Percentiles rank a stretch among this genome's conserved stretches.
These are phyloP conservation scores for Rhopalosiphum maidis DNA, from an alignment of 1,140 invertebrate genomes.

Conservation along the genomic window DNA sequence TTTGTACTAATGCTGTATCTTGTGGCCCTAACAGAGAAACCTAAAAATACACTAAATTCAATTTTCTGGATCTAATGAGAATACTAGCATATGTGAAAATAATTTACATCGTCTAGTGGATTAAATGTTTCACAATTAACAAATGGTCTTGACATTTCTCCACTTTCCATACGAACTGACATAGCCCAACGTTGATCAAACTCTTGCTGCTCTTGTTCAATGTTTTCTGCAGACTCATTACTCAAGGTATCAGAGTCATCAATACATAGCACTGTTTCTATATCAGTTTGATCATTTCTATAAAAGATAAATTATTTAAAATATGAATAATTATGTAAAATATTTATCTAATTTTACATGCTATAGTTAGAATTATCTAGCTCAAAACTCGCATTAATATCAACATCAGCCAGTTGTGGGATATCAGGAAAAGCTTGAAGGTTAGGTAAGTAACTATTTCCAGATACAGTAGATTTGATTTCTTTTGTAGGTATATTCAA, in stretches of 20 bases:
- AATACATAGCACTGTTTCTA: background rate
- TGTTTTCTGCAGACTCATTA: conserved; percentile 25
- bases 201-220: conserved; percentile 21
- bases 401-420: conserved; percentile 49
- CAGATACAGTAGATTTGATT: background rate
- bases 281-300: conserved; percentile 41
- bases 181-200: conserved; percentile 51
- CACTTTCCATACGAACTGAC: conserved; percentile 8
- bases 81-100: background rate
- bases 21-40: background rate
- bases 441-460: conserved; percentile 1
- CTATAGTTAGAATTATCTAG: conserved; percentile 41
- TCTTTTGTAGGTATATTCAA: background rate
- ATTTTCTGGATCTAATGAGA: background rate
- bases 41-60: background rate
- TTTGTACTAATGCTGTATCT: conserved; percentile 32
- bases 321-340: background rate
- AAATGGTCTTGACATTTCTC: background rate
- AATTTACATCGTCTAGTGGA: conserved; percentile 17
- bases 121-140: conserved; percentile 23
- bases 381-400: conserved; percentile 47
- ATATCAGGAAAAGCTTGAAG: conserved; percentile 51
- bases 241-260: conserved; percentile 45
- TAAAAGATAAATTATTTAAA: background rate
- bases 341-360: conserved; percentile 13